Conservation (phyloP, 2,113 vertebrate species). For the Mesembrinibis cayennensis region DNA sequence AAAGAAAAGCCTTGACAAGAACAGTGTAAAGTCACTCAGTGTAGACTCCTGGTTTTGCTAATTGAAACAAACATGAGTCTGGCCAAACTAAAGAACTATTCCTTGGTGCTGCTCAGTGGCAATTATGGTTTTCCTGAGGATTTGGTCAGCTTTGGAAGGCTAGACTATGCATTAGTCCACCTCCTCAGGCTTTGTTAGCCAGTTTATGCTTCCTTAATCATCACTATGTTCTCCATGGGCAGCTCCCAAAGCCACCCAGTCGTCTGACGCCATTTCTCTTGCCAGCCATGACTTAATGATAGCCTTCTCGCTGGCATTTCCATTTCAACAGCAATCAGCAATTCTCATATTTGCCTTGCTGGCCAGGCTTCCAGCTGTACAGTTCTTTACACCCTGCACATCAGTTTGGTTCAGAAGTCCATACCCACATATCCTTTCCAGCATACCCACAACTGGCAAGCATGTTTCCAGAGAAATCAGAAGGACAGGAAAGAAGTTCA, state of each 20-base stretch:
- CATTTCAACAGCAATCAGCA: neutral
- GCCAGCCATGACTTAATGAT: neutral
- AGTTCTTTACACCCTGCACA: neutral
- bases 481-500: neutral
- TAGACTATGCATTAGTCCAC: neutral
- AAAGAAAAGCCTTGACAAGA: neutral
- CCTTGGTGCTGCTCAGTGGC: neutral
- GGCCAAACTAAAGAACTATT: neutral
- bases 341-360: neutral
- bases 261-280: neutral
- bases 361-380: neutral
- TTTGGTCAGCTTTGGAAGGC: neutral
- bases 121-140: constrained; percentile 21
- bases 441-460: neutral
- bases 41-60: neutral
- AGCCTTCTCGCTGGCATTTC: neutral
- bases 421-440: neutral
- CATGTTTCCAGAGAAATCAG: neutral
- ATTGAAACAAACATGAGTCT: neutral
- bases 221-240: neutral
- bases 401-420: neutral
- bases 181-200: neutral
- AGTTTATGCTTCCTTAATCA: neutral
- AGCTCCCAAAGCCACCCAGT: neutral
- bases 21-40: neutral